phyloP scores from a whole-genome alignment of 2,113 vertebrate genomes.

The Cricetomys ansorgei region DNA sequence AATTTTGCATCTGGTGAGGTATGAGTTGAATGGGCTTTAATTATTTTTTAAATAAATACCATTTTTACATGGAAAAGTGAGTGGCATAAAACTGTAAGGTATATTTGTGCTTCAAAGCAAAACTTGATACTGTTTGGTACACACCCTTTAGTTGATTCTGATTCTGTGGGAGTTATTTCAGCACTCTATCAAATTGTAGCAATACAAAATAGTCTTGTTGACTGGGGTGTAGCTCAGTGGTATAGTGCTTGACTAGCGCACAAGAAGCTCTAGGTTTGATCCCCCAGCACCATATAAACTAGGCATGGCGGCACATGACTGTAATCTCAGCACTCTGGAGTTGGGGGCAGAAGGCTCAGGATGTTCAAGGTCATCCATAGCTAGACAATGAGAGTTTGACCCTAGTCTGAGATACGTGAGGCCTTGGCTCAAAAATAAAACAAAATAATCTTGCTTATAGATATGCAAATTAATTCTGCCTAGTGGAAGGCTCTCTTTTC shows the following conservation, averaged over 20 bases:
- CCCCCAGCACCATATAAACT: background rate
- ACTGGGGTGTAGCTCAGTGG: background rate
- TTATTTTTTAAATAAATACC: background rate
- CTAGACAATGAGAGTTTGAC: background rate
- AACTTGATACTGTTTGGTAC: background rate
- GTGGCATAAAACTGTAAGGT: background rate
- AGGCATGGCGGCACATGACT: background rate
- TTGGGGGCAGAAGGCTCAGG: background rate
- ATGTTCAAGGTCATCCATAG: background rate
- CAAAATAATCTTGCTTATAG: conserved; percentile 13
- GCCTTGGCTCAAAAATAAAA: background rate
- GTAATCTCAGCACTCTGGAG: background rate
- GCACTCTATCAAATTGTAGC: background rate
- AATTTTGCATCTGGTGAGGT: background rate
- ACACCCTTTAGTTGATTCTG: background rate
- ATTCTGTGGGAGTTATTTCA: background rate
- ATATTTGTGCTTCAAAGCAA: conserved; percentile 32
- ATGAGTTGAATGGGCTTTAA: background rate
- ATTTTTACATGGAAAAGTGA: conserved; percentile 31
- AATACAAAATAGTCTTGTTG: conserved; percentile 14
- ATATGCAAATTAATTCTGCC: background rate
- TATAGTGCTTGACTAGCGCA: background rate
- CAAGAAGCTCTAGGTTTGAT: background rate
- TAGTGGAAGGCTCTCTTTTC: background rate
- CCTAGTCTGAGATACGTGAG: background rate